Evolutionary conservation across 2,888 invertebrate species (phyloP).

Genomic region (Heliconius erato): DNA sequence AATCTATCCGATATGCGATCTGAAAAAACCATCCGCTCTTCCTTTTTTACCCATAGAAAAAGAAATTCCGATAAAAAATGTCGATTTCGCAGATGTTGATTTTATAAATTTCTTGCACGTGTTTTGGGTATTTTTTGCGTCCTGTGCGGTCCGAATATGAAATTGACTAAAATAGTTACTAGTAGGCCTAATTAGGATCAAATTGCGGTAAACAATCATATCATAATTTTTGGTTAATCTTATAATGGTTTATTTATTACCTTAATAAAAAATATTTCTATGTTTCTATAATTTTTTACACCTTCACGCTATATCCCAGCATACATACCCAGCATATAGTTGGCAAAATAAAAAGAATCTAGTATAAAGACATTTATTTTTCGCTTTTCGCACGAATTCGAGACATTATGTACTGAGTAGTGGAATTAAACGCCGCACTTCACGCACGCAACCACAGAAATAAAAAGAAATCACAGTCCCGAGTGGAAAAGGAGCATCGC

Average conservation of each 20-base stretch:
- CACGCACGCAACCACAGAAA: too few relatives aligned
- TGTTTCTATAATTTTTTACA: background rate
- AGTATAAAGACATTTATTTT: too few relatives aligned
- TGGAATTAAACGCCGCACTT: too few relatives aligned
- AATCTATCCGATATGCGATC: slow-evolving; percentile 78
- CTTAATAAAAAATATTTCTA: background rate
- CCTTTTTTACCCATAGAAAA: slow-evolving; percentile 70
- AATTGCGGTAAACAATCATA: slow-evolving; percentile 60
- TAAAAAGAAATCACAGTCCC: too few relatives aligned
- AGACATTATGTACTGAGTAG: too few relatives aligned
- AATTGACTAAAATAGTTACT: slow-evolving; percentile 66
- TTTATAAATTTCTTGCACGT: slow-evolving; percentile 85
- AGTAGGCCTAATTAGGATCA: slow-evolving; percentile 70
- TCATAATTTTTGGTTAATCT: background rate
- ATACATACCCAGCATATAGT: too few relatives aligned
- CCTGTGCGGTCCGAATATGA: slow-evolving; percentile 70
- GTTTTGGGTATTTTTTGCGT: slow-evolving; percentile 63
- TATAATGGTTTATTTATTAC: background rate
- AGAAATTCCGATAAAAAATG: slow-evolving; percentile 78
- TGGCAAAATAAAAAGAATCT: too few relatives aligned
- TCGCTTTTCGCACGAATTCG: too few relatives aligned
- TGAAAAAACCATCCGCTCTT: slow-evolving; percentile 70
- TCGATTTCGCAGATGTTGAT: slow-evolving; percentile 84
- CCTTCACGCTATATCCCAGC: too few relatives aligned
- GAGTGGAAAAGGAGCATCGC: too few relatives aligned